A percentile compares a stretch with the other conserved stretches of the same genome.
Conservation (phyloP, 2,113 vertebrate genomes). For the Seriola aureovittata region DNA sequence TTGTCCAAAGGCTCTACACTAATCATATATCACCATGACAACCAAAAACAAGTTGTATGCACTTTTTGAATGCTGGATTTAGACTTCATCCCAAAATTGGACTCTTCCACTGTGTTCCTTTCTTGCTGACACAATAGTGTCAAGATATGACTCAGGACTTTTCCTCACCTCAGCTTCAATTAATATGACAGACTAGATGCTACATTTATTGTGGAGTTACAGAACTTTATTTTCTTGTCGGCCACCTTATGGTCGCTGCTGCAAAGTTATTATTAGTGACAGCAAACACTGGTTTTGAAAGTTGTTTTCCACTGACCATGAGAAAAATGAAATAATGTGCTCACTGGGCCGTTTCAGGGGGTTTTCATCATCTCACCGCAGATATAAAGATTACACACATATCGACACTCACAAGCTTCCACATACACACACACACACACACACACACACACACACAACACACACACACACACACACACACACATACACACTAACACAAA, state of each 20-base stretch:
- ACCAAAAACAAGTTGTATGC: not conserved
- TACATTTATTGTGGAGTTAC: slow-evolving; percentile 44
- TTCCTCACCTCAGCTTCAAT: slow-evolving; percentile 33
- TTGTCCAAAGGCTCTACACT: not conserved
- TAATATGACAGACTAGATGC: slow-evolving; percentile 40
- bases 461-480: slow-evolving; percentile 2
- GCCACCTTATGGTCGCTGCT: slow-evolving; percentile 15
- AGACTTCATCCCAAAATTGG: slow-evolving; percentile 10
- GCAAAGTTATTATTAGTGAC: slow-evolving; percentile 50
- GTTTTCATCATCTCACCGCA: slow-evolving; percentile 57
- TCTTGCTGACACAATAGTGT: slow-evolving; percentile 45
- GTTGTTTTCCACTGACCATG: slow-evolving; percentile 47
- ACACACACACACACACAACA: slow-evolving; percentile 14
- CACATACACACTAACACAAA: not conserved
- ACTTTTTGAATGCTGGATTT: slow-evolving; percentile 22
- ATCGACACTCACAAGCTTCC: not conserved
- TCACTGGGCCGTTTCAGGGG: slow-evolving; percentile 54
- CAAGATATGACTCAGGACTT: slow-evolving; percentile 33
- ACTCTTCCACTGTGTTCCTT: not conserved
- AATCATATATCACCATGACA: not conserved
- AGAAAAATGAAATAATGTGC: slow-evolving; percentile 55
- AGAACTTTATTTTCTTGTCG: slow-evolving; percentile 25
- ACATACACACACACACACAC: slow-evolving; percentile 4
- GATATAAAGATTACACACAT: slow-evolving; percentile 41
- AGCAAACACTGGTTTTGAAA: slow-evolving; percentile 32